Evolutionary conservation across 2,797 vertebrate species (phyloP), one percentile per base, ranked within the genome.

Genomic region (Lerista edwardsae): DNA sequence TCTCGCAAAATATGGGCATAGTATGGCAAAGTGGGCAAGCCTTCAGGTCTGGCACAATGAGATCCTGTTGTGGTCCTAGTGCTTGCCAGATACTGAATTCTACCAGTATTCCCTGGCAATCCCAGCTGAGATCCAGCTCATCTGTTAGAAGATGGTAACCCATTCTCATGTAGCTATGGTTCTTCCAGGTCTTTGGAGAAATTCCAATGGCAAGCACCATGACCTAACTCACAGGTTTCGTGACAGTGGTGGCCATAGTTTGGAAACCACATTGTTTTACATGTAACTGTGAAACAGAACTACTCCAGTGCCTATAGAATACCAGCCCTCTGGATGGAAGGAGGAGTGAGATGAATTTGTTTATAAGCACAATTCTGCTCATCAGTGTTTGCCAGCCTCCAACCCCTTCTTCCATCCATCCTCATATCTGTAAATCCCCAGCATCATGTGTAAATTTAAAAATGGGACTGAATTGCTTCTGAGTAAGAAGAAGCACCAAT

Each of bases 291-390:
- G 91, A 93, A 91, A 91, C 90, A 88, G 91, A 95, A 96, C 94
- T 95, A 94, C 95, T 94, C 94, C 96, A 96, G 96, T 97, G 96
- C 96, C 96, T 97, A 96, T 91, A 95, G 94, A 94, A 94, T 87
- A 92, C 94, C 94, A 95, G 94, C 93, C 94, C 91, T 95, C 93
- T 95, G 90, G 87, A 88, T 61, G 90, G 94, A 93, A 90, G 93
- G 93, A 95, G 93, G 94, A 95, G 90, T 94, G 94, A 95, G 94
- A 93, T 94, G 94, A 94, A 95, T 93, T 93, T 96, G 95, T 96
- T 93, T 92, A 96, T 95, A 96, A 97, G 96, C 96, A 97, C 96
- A 97, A 96, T 92, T 94, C 94, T 0, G 89, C 91, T 92, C 82
- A 93, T 34, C n/a, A 90, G 88, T 73, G 92, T 91, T 94, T 92